Base-by-base conservation (phyloP, 2,888 invertebrate species). In the Metopia argyrocephala region DNA sequence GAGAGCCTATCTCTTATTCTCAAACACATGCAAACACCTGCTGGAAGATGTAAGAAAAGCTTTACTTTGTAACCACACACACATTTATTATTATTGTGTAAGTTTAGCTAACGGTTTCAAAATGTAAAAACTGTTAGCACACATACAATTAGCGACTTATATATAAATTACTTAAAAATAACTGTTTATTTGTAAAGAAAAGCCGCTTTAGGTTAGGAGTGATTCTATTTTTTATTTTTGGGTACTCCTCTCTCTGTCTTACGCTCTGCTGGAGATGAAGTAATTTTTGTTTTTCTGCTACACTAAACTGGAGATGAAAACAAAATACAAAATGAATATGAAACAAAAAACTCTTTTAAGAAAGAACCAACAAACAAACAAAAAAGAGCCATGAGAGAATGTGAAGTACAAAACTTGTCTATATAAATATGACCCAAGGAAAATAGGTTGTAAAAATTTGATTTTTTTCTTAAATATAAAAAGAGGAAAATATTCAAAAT, bases 151-250 rank as follows among this genome's bases (percentile, higher is more conserved):
- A 15, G 20, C 18, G 5, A 27, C 2, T 56, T n/a, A 15, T 56
- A 2, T 18, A 25, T 23, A 46, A 9, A 25, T 25, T 62, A 25
- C 46, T 46, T 23, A 48, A 18, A 15, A 38, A 15, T 38, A 38
- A 38, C 38, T 38, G 15, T 38, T 38, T 38, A 12, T 38, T 28
- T 62, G 25, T 50, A 50, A 46, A 57, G 64, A 64, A 57, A 69
- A 64, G 73, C 69, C 74, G 80, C 78, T 59, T 78, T 79, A 74
- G 80, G 74, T 81, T 78, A 81, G 80, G 65, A 81, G 80, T 74
- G 76, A 65, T 59, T 70, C 70, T 56, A 61, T 73, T 57, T 57
- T 31, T 21, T 62, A n/a, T 25, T 61, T 38, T 5, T 20, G 18
- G n/a, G 0, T 38, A 38, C 38, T 38, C 38, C 15, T 28, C 15